Evolutionary conservation across 2,113 vertebrate genomes (phyloP).

Genomic region (Emydocephalus ijimae): DNA sequence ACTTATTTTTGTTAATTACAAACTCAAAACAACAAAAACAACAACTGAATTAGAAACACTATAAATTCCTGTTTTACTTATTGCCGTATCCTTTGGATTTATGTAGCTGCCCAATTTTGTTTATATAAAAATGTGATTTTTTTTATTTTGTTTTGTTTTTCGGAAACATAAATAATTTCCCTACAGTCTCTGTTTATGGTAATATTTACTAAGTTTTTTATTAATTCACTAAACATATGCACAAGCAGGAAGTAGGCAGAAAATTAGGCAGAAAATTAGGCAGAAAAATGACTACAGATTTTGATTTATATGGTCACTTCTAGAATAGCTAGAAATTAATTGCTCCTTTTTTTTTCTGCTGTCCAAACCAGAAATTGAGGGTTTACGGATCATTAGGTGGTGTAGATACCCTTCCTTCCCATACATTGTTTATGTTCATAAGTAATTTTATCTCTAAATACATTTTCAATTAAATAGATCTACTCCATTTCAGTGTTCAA

Average conservation of each 20-base stretch:
- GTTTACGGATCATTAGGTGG: background rate
- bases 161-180: background rate
- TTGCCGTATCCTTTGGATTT: background rate
- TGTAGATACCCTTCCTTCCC: background rate
- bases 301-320: background rate
- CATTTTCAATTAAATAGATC: background rate
- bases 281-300: background rate
- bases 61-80: background rate
- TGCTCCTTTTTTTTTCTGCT: background rate
- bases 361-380: background rate
- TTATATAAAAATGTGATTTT: background rate
- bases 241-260: background rate
- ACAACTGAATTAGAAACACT: background rate
- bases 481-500: background rate
- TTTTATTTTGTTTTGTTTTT: background rate
- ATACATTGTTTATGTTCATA: background rate
- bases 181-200: background rate
- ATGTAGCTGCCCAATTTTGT: background rate
- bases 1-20: background rate
- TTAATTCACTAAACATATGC: background rate
- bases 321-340: background rate
- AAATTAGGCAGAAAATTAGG: background rate
- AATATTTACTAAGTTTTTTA: background rate
- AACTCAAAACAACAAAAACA: background rate
- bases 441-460: background rate